Evolutionary conservation across 2,888 invertebrate species (phyloP), one percentile per base, ranked within the genome.

Genomic region (Protophormia terraenovae): DNA sequence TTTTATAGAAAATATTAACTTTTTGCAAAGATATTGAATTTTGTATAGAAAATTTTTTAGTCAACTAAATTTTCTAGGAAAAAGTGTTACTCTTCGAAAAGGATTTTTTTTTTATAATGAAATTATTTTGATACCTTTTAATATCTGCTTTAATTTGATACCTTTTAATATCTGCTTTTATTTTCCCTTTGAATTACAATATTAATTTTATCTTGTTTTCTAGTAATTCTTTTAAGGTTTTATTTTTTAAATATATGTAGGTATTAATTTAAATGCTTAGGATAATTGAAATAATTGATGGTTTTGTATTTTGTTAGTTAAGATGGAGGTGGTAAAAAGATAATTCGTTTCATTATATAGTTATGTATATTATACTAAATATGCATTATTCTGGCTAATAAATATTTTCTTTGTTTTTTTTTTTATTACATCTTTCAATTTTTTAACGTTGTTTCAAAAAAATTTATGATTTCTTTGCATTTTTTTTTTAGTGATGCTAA

Each of bases 241-340:
- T n/a, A n/a, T 50, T 38, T 60, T 27, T 69, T 19, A 32, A 60
- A 78, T 72, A n/a, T n/a, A n/a, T n/a, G n/a, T n/a, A n/a, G n/a
- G n/a, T n/a, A n/a, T n/a, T n/a, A 69, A 75, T 24, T 79, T 76
- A 80, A 84, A 84, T 84, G 80, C 80, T 76, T 58, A 72, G 66
- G 60, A 76, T 84, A 84, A 75, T 73, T 83, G 35, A 80, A 84
- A 72, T 76, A 58, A 35, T 55, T 71, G 24, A 60, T 66, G 32
- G 22, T 29, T n/a, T n/a, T 32, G 32, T 24, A 38, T 35, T 32
- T 50, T 69, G 35, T 41, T 53, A 29, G 6, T 24, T 55, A 35
- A 53, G 19, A 5, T 4, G 27, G 50, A 32, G 35, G 35, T 38
- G 16, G 35, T 22, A 27, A 22, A 45, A 24, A 53, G 32, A 41